These are phyloP conservation scores for Salvelinus namaycush DNA, from an alignment of 2,113 vertebrate genomes.

Conservation along the genomic window DNA sequence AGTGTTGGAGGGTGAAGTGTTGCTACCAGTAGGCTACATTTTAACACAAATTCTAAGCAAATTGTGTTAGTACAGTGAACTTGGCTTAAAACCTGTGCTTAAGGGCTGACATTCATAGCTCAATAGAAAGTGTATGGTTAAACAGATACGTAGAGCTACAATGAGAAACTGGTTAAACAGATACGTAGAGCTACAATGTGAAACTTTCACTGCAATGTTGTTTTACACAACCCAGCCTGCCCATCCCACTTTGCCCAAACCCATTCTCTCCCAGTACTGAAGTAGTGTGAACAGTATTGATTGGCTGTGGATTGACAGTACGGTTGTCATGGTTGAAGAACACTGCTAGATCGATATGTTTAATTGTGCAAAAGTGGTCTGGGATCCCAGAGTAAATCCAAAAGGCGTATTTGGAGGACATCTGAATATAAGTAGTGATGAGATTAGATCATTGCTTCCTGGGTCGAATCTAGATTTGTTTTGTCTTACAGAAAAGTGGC, in stretches of 20 bases:
- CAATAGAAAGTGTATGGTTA: conserved; percentile 24
- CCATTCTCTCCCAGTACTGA: not conserved
- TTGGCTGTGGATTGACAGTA: not conserved
- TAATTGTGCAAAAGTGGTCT: too few species aligned
- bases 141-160: too few species aligned
- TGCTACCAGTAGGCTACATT: not conserved
- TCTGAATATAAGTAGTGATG: too few species aligned
- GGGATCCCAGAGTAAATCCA: too few species aligned
- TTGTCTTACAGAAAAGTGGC: too few species aligned
- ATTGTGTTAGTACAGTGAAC: conserved; percentile 14
- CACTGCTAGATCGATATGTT: not conserved
- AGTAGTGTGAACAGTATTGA: not conserved
- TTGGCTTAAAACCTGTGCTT: conserved; percentile 17
- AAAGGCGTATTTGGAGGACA: too few species aligned
- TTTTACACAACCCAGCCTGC: conserved; percentile 28
- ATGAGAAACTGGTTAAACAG: not conserved
- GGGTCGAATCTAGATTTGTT: too few species aligned
- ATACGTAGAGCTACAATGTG: too few species aligned
- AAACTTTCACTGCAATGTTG: not conserved
- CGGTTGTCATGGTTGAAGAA: not conserved
- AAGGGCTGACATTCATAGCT: conserved; percentile 4
- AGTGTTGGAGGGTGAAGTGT: not conserved
- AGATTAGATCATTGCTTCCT: too few species aligned
- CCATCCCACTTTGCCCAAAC: not conserved
- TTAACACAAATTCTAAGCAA: not conserved